These are phyloP conservation scores for Glyptemys insculpta DNA, from an alignment of 2,797 vertebrate genomes.

Conservation along the genomic window DNA sequence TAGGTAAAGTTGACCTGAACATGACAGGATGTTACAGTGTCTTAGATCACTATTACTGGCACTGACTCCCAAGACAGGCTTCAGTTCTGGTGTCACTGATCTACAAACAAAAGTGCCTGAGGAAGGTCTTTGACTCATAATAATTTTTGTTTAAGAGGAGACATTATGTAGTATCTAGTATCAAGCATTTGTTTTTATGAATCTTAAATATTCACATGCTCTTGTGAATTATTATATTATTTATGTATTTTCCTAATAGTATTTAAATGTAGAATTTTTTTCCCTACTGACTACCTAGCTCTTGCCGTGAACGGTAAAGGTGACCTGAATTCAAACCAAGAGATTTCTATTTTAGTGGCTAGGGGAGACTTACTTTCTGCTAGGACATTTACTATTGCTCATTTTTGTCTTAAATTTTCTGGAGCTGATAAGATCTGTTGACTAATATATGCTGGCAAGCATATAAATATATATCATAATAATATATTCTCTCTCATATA, in stretches of 20 bases:
- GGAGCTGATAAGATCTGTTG: slow-evolving; percentile 54
- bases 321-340: background rate
- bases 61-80: background rate
- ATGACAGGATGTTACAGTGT: background rate
- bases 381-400: background rate
- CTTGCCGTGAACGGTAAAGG: background rate
- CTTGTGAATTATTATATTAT: background rate
- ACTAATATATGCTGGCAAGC: background rate
- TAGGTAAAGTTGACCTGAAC: fast-evolving
- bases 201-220: background rate
- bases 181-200: background rate
- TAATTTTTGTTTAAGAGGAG: background rate
- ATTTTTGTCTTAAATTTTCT: slow-evolving; percentile 55
- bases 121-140: background rate
- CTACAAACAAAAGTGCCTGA: background rate
- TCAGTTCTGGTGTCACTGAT: background rate
- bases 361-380: slow-evolving; percentile 24
- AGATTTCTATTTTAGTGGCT: background rate
- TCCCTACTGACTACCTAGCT: background rate
- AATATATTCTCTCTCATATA: too few species aligned
- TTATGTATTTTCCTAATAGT: background rate
- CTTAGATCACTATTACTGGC: background rate
- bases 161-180: background rate
- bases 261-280: background rate
- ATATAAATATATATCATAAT: background rate